phyloP scores from a whole-genome alignment of 2,888 invertebrate species.

The Archaeoteleia sp. region DNA sequence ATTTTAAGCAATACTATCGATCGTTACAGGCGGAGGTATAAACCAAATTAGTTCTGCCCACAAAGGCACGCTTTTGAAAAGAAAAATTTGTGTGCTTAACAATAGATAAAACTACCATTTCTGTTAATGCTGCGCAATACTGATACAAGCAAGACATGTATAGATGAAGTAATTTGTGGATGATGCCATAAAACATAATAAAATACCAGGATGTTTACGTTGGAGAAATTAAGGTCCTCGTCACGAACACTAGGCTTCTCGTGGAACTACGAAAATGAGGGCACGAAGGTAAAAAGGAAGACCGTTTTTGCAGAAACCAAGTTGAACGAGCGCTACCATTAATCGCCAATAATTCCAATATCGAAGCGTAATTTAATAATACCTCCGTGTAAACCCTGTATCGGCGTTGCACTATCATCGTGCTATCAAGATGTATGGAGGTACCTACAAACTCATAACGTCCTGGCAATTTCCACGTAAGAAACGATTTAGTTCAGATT shows the following conservation, averaged over 20 bases:
- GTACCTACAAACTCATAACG: slow-evolving; percentile 16
- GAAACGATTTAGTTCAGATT: slow-evolving; percentile 16
- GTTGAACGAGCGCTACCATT: slow-evolving; percentile 46
- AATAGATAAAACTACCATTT: no score
- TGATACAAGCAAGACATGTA: no score
- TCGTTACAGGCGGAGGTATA: no score
- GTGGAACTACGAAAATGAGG: slow-evolving; percentile 13
- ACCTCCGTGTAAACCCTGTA: slow-evolving; percentile 36
- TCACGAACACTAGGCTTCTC: slow-evolving; percentile 11
- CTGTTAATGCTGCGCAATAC: no score
- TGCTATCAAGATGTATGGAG: slow-evolving; percentile 21
- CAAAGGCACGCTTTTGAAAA: no score
- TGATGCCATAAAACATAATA: no score
- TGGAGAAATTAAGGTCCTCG: slow-evolving; percentile 14
- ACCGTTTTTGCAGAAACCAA: slow-evolving; percentile 25
- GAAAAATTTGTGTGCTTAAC: no score
- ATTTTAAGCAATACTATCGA: no score
- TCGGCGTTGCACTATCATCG: slow-evolving; percentile 16
- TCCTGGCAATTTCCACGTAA: slow-evolving; percentile 7
- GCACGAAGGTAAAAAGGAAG: slow-evolving; percentile 16
- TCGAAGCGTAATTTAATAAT: slow-evolving; percentile 55
- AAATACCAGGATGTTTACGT: no score
- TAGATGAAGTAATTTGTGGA: no score
- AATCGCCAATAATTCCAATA: slow-evolving; percentile 55
- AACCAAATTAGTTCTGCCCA: no score